Percentiles rank a stretch among this genome's conserved stretches.
Conservation (phyloP, 2,113 vertebrate genomes). For the Pardalotus punctatus region DNA sequence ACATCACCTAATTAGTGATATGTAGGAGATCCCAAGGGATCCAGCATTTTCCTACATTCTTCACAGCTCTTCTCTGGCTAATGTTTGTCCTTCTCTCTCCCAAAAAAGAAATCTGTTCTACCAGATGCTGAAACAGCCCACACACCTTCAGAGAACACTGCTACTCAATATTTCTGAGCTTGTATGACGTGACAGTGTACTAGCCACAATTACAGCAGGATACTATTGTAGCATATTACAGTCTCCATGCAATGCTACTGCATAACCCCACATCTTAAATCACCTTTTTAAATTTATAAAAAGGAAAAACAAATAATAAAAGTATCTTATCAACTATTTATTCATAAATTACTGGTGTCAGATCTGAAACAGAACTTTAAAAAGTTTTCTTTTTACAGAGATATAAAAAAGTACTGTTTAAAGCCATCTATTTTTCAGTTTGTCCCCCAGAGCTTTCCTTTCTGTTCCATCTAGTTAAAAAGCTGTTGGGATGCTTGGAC, state of each 20-base stretch:
- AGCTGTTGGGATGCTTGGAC: not conserved
- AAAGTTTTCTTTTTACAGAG: not conserved
- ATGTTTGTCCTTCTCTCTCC: not conserved
- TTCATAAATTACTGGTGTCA: not conserved
- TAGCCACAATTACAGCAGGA: not conserved
- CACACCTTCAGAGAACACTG: not conserved
- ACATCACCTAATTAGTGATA: not conserved
- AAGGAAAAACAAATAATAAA: not conserved
- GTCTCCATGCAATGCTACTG: not conserved
- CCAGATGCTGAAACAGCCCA: not conserved
- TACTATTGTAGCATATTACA: not conserved
- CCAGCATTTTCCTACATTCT: not conserved
- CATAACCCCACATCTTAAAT: not conserved
- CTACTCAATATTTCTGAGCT: not conserved
- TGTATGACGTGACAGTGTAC: rapidly evolving
- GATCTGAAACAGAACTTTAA: not conserved
- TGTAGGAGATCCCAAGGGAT: not conserved
- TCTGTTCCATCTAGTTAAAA: not conserved
- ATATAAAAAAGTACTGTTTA: not conserved
- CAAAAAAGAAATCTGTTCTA: not conserved
- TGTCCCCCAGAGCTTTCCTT: not conserved
- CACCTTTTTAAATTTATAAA: not conserved
- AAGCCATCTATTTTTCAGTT: not conserved
- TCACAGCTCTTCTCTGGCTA: not conserved
- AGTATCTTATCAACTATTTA: not conserved